Evolutionary conservation across 2,888 invertebrate species (phyloP).

Genomic region (Allacma fusca): DNA sequence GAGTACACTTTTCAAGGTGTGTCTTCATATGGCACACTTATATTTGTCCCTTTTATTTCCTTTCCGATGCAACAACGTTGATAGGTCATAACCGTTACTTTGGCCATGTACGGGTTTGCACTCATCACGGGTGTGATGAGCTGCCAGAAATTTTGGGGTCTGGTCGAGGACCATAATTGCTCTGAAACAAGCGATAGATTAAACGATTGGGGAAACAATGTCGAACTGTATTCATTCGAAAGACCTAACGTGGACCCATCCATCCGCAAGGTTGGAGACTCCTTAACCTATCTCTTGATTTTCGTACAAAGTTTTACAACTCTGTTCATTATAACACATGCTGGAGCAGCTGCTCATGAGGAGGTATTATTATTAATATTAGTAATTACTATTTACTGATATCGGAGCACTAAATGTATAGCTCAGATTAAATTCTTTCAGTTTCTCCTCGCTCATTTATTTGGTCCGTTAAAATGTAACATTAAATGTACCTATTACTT

Average conservation of each 20-base stretch:
- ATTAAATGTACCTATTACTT: too few relatives aligned
- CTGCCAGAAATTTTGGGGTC: slow-evolving; percentile 2
- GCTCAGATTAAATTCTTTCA: too few relatives aligned
- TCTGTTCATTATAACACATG: background rate
- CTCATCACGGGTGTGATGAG: background rate
- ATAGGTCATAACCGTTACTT: background rate
- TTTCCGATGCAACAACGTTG: too few relatives aligned
- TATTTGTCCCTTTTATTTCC: background rate
- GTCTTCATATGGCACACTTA: background rate
- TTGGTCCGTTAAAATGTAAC: too few relatives aligned
- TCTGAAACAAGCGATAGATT: background rate
- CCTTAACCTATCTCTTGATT: background rate
- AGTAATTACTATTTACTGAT: too few relatives aligned
- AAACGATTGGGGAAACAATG: background rate
- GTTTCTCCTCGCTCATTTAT: too few relatives aligned
- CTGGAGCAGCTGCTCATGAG: slow-evolving; percentile 18
- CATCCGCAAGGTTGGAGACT: background rate
- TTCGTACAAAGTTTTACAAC: background rate
- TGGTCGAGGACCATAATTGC: background rate
- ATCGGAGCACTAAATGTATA: too few relatives aligned
- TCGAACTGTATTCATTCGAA: background rate
- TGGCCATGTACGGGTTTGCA: slow-evolving; percentile 15
- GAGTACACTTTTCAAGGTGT: background rate
- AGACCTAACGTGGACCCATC: background rate
- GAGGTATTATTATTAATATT: slow-evolving; percentile 17